Percentiles rank a stretch among this genome's conserved stretches.
phyloP scores from a whole-genome alignment of 2,797 vertebrate species.

The Picus viridis region DNA sequence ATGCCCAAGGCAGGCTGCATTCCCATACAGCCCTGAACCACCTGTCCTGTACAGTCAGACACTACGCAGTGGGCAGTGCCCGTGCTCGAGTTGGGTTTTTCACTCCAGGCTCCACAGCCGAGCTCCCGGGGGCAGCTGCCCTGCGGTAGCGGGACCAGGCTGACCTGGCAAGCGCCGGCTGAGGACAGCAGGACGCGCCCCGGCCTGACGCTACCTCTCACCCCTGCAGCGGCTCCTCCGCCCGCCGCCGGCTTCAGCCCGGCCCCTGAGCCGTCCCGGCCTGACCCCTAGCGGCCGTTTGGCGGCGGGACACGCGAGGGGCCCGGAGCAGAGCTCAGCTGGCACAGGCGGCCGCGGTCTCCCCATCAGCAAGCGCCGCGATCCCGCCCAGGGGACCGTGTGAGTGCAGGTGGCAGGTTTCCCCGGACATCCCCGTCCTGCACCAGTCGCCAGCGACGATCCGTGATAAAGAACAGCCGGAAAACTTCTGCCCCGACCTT shows the following conservation, averaged over 20 bases:
- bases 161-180: background rate
- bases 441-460: background rate
- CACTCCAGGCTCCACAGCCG: background rate
- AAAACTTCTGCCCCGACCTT: background rate
- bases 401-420: too few species aligned
- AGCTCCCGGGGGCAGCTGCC: background rate
- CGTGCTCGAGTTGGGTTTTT: too few species aligned
- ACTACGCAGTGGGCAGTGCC: background rate
- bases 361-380: background rate
- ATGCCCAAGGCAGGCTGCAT: background rate
- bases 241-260: background rate
- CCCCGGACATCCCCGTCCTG: background rate
- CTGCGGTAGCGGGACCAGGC: background rate
- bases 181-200: too few species aligned
- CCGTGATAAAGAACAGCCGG: background rate
- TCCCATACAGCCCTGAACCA: background rate
- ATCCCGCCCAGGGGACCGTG: too few species aligned
- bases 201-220: too few species aligned
- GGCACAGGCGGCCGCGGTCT: background rate
- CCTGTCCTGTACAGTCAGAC: background rate
- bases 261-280: background rate
- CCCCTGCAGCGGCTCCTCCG: too few species aligned
- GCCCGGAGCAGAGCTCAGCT: too few species aligned
- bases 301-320: background rate
- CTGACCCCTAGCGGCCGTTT: background rate